Evolutionary conservation across 1,140 invertebrate genomes (phyloP), one percentile per base, ranked within the genome.

Genomic region (Papilio polyxenes): DNA sequence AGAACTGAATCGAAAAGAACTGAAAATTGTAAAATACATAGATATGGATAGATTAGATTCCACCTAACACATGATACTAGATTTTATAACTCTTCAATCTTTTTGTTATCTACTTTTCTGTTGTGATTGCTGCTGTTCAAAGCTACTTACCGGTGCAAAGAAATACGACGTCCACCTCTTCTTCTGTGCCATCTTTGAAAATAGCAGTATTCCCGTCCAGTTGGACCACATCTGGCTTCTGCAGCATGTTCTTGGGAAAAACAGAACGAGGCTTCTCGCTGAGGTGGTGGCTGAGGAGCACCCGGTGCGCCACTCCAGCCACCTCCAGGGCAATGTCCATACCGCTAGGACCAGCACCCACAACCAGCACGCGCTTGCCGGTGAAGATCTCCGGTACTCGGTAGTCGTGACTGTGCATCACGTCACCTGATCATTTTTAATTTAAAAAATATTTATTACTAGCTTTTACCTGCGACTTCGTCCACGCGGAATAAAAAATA

Each of bases 341-440:
- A 10, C 98, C 98, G 17, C 98, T 98, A 11, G 98, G 97, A 20
- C 98, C 98, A 72, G 97, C 98, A 8, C 98, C 98, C 49, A 99
- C 92, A 40, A 98, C 96, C 1, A 97, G 92, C 0, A 99, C 97
- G 6, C 86, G 95, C 87, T 97, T 96, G 82, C 93, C 95, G 56
- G 90, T 85, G 90, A 97, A 98, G 7, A 93, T 85, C 20, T 97
- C 95, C 0, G 97, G 96, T 7, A 95, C 94, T 85, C 98, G 95
- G 92, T 98, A 99, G 91, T 98, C 96, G 89, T 98, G 98, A 89
- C 98, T 98, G 93, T 99, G 98, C 78, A 98, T 93, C 0, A 95
- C 89, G 62, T 94, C 92, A 53, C 94, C 94, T 95, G 85, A 37
- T 44, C 23, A 31, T 31, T 31, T 31, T 31, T 31, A 31, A 31